Conservation (phyloP, 2,113 vertebrate genomes). For the Dicentrarchus labrax region DNA sequence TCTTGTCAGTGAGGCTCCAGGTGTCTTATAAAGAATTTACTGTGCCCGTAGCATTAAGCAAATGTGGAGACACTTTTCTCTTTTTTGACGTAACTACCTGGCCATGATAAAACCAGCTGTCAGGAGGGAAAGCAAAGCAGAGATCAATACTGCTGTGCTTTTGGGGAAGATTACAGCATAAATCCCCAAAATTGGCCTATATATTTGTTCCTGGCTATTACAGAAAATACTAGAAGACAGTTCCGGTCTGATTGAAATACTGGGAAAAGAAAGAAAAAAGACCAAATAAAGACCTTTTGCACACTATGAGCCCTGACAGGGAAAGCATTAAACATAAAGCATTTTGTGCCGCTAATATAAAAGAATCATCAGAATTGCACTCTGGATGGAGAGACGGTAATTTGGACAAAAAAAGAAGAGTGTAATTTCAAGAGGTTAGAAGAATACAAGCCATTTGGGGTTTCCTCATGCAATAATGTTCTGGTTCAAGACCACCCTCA, state of each 20-base stretch:
- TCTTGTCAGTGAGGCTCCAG: conserved; percentile 69
- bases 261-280: conserved; percentile 16
- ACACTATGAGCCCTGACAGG: not conserved
- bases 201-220: conserved; percentile 66
- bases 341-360: conserved; percentile 6
- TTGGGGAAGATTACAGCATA: conserved; percentile 75
- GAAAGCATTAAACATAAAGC: conserved; percentile 19
- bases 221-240: conserved; percentile 48
- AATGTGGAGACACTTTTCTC: conserved; percentile 51
- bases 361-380: conserved; percentile 26
- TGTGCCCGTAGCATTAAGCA: conserved; percentile 60
- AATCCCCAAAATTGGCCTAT: conserved; percentile 73
- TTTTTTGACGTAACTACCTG: conserved; percentile 52
- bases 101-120: conserved; percentile 66
- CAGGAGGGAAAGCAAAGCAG: conserved; percentile 44
- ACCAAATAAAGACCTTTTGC: conserved; percentile 16
- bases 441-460: not conserved
- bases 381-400: not conserved
- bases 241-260: conserved; percentile 48
- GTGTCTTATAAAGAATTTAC: conserved; percentile 68
- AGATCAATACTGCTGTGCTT: conserved; percentile 75
- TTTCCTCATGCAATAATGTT: conserved; percentile 9
- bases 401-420: conserved; percentile 20
- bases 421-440: conserved; percentile 29
- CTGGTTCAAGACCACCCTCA: conserved; percentile 5